Base-by-base conservation (phyloP, 2,113 vertebrate species). In the Esox niger region DNA sequence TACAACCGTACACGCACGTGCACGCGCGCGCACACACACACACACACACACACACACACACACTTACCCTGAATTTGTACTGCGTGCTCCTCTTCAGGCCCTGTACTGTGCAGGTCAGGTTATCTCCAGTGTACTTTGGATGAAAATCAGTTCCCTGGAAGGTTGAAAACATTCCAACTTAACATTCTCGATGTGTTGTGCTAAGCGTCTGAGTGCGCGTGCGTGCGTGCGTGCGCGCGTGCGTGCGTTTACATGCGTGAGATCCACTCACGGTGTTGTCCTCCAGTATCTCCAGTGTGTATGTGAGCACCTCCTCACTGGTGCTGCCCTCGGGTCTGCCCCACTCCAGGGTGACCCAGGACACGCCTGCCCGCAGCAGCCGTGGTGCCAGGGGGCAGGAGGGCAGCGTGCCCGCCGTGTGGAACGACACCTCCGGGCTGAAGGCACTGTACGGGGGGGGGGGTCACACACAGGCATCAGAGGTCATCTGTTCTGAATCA, bases 61-160 rank as follows among this genome's bases (percentile, higher is more conserved):
- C 23, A 47, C 90, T 92, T 88, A 99, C 96, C 94, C 96, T 95
- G 92, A 98, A 98, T 93, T 96, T 98, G 92, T 99, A 99, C 90
- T 95, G 96, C 52, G 96, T 96, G 89, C 95, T 98, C 90, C 96
- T 95, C 91, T 93, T 94, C 86, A 98, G 94, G 85, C 94, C 94
- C 86, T 95, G 95, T 91, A 99, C 95, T 92, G 94, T 98, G 93
- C 94, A 96, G 83, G 91, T 95, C 90, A 95, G 88, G 85, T 98
- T 95, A 85, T 96, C 94, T 94, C 96, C 97, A 92, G 94, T 97
- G 95, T 98, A 99, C 89, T 94, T 95, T 64, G 93, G 89, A 82
- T 98, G 94, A 93, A 99, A 99, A 87, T 95, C 91, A 6, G 90
- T 92, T 87, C 94, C 95, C 97, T 99, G 84, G 49, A 52, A 20